These are phyloP conservation scores for Zingel zingel DNA, from an alignment of 2,113 vertebrate species.

Conservation along the genomic window DNA sequence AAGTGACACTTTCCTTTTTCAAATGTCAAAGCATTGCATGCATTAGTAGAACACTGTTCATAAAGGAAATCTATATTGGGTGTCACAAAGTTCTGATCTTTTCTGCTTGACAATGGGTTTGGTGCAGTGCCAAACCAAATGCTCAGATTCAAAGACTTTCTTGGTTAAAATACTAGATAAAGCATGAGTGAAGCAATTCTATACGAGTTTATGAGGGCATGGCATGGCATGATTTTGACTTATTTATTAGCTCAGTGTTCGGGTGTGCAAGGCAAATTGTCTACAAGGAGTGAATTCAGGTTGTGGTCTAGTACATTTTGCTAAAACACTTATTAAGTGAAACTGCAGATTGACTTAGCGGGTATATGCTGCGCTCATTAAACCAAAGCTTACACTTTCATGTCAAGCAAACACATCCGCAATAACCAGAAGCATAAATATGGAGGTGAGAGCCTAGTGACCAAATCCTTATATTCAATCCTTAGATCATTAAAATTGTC, in stretches of 20 bases:
- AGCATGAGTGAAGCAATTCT: conserved; percentile 1
- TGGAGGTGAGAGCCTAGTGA: conserved; percentile 10
- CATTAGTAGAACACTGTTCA: conserved; percentile 44
- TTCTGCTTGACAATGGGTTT: conserved; percentile 11
- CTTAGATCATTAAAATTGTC: conserved; percentile 28
- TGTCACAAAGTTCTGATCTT: conserved; percentile 25
- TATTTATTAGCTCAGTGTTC: not conserved
- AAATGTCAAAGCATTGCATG: conserved; percentile 54
- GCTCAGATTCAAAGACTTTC: not conserved
- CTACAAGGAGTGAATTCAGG: not conserved
- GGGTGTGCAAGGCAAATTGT: not conserved
- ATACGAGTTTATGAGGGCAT: not conserved
- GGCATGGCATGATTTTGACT: not conserved
- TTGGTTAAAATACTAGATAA: not conserved
- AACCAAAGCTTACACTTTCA: conserved; percentile 13
- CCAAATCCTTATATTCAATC: conserved; percentile 37
- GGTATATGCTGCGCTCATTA: conserved; percentile 16
- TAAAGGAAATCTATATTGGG: conserved; percentile 41
- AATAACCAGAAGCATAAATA: not conserved
- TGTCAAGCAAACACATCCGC: conserved; percentile 27
- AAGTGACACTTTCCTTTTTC: conserved; percentile 54
- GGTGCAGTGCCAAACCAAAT: conserved; percentile 1
- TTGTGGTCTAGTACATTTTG: conserved; percentile 2
- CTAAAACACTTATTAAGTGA: not conserved
- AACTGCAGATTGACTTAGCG: conserved; percentile 20